These are phyloP conservation scores for Cylindroiulus punctatus DNA, from an alignment of 2,888 invertebrate genomes.

Conservation along the genomic window DNA sequence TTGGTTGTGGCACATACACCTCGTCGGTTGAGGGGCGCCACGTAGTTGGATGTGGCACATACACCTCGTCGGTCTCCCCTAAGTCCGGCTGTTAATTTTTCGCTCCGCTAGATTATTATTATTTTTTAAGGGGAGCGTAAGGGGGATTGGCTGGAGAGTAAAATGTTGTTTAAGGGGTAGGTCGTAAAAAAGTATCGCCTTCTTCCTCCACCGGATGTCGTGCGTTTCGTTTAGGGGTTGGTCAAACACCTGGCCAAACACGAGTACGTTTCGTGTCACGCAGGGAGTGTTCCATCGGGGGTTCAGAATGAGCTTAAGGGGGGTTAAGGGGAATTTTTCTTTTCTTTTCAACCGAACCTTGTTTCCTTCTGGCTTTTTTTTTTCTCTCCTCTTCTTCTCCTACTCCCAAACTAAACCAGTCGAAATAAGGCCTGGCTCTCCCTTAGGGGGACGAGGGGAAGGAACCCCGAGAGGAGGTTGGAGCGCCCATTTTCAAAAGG, in stretches of 20 bases:
- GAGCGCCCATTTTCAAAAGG: neutral
- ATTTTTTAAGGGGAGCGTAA: too few relatives aligned
- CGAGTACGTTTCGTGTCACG: neutral
- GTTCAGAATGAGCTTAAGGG: neutral
- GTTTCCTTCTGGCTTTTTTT: slow-evolving; percentile 26
- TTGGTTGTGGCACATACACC: too few relatives aligned
- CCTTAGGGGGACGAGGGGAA: neutral
- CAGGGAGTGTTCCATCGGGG: neutral
- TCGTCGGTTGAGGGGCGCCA: too few relatives aligned
- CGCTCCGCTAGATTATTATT: too few relatives aligned
- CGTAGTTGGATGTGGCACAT: too few relatives aligned
- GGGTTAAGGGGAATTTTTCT: neutral
- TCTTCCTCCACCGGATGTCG: slow-evolving; percentile 26
- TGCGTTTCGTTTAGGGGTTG: neutral
- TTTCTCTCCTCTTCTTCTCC: neutral
- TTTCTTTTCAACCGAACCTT: slow-evolving; percentile 13
- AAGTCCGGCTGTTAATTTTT: too few relatives aligned
- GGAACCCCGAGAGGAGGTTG: neutral
- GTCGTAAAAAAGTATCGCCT: too few relatives aligned
- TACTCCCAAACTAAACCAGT: neutral
- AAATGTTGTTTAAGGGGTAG: too few relatives aligned
- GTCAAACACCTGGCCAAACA: slow-evolving; percentile 32
- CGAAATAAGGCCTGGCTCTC: neutral
- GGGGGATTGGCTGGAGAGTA: too few relatives aligned
- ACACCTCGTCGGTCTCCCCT: too few relatives aligned